Evolutionary conservation across 2,797 vertebrate species (phyloP).

Genomic region (Hozukius guyotensis): DNA sequence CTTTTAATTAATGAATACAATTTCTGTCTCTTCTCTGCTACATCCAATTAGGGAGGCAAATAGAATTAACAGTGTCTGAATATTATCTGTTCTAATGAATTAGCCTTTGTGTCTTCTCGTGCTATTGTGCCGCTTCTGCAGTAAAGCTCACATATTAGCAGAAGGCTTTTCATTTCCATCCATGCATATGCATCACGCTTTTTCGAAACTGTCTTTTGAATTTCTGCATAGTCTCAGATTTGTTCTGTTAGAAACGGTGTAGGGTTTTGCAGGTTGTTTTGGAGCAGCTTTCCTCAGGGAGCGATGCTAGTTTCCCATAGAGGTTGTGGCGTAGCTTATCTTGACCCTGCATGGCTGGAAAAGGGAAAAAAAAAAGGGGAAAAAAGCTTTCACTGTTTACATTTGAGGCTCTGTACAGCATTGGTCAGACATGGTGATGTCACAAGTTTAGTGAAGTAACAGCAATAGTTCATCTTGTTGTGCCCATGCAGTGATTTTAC

Average conservation of each 20-base stretch:
- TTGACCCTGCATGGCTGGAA: slow-evolving; percentile 69
- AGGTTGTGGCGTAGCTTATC: slow-evolving; percentile 77
- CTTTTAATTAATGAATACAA: slow-evolving; percentile 82
- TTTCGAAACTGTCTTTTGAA: slow-evolving; percentile 41
- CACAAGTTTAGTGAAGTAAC: slow-evolving; percentile 67
- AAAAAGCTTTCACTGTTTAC: slow-evolving; percentile 54
- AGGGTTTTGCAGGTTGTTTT: slow-evolving; percentile 66
- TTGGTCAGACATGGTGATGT: slow-evolving; percentile 78
- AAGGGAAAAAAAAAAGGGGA: slow-evolving; percentile 31
- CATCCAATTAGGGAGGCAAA: slow-evolving; percentile 80
- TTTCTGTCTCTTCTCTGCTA: slow-evolving; percentile 71
- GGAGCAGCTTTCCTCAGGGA: slow-evolving; percentile 71
- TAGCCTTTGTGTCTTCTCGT: slow-evolving; percentile 75
- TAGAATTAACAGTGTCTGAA: slow-evolving; percentile 81
- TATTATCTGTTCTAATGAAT: slow-evolving; percentile 83
- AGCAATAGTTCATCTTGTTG: slow-evolving; percentile 50
- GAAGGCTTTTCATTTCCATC: slow-evolving; percentile 53
- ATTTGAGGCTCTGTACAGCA: slow-evolving; percentile 68
- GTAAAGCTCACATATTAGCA: slow-evolving; percentile 66
- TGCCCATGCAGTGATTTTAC: slow-evolving; percentile 54
- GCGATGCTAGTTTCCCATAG: slow-evolving; percentile 74
- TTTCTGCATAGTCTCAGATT: slow-evolving; percentile 56
- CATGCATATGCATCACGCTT: slow-evolving; percentile 58
- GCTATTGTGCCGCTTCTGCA: slow-evolving; percentile 63
- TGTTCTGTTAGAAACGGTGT: slow-evolving; percentile 43